Evolutionary conservation across 2,113 vertebrate species (phyloP).

Genomic region (Azemiops feae): DNA sequence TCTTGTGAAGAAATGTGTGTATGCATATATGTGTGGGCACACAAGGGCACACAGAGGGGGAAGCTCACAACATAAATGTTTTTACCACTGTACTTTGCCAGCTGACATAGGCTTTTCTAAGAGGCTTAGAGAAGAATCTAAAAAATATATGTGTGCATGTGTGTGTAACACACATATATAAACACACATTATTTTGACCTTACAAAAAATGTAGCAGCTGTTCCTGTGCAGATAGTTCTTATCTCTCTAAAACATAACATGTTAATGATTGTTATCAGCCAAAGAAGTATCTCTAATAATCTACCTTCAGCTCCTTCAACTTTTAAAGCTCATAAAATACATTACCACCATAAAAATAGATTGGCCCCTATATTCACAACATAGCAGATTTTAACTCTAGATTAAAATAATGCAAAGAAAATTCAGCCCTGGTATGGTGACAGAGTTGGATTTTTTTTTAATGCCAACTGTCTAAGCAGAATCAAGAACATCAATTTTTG

Average conservation of each 20-base stretch:
- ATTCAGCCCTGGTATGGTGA: neutral
- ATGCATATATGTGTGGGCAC: neutral
- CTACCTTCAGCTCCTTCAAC: neutral
- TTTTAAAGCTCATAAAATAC: conserved; percentile 14
- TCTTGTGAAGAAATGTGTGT: neutral
- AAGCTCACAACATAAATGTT: conserved; percentile 24
- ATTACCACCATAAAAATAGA: rapidly evolving
- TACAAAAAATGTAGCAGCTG: conserved; percentile 66
- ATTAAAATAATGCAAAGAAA: conserved; percentile 2
- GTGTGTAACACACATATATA: neutral
- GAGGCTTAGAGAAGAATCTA: conserved; percentile 57
- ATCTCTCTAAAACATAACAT: conserved; percentile 49
- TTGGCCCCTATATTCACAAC: neutral
- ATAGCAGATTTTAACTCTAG: conserved; percentile 6
- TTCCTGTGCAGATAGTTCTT: conserved; percentile 57
- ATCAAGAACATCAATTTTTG: neutral
- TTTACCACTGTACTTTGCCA: conserved; percentile 19
- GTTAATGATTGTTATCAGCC: conserved; percentile 54
- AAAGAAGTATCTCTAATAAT: conserved; percentile 38
- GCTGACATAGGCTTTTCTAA: conserved; percentile 58
- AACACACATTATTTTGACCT: conserved; percentile 57
- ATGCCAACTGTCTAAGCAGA: neutral
- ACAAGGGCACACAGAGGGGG: neutral
- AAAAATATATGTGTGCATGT: conserved; percentile 50
- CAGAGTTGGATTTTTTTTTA: neutral